Percentiles rank a stretch among this genome's conserved stretches.
phyloP scores from a whole-genome alignment of 2,113 vertebrate genomes.

The Takifugu flavidus region DNA sequence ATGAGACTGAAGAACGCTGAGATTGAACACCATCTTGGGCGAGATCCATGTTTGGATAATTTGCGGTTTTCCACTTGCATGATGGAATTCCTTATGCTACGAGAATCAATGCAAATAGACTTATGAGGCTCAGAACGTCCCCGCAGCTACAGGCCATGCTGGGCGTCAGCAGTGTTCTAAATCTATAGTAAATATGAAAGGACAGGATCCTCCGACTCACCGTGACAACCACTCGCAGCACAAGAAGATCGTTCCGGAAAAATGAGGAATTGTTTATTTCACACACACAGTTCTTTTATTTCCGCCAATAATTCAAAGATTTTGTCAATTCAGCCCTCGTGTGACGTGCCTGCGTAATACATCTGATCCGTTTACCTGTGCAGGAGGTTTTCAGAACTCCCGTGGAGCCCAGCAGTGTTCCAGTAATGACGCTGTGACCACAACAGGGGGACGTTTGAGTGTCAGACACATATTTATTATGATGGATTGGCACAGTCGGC shows the following conservation, averaged over 20 bases:
- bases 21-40: not conserved
- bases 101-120: no score
- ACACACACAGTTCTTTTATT: no score
- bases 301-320: not conserved
- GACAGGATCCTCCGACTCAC: no score
- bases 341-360: not conserved
- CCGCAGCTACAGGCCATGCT: no score
- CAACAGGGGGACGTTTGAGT: no score
- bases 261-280: no score
- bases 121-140: no score
- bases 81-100: no score
- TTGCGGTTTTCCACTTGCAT: not conserved
- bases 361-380: not conserved
- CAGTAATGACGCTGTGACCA: conserved; percentile 1
- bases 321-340: not conserved
- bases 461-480: conserved; percentile 8
- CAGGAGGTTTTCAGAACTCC: not conserved
- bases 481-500: not conserved
- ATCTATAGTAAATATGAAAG: no score
- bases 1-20: not conserved
- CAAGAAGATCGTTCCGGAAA: no score
- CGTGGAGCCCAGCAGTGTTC: not conserved
- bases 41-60: no score
- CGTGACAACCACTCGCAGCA: no score
- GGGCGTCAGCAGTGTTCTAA: not conserved